phyloP scores from a whole-genome alignment of 1,140 invertebrate genomes.

The Euura saliciscinereae region DNA sequence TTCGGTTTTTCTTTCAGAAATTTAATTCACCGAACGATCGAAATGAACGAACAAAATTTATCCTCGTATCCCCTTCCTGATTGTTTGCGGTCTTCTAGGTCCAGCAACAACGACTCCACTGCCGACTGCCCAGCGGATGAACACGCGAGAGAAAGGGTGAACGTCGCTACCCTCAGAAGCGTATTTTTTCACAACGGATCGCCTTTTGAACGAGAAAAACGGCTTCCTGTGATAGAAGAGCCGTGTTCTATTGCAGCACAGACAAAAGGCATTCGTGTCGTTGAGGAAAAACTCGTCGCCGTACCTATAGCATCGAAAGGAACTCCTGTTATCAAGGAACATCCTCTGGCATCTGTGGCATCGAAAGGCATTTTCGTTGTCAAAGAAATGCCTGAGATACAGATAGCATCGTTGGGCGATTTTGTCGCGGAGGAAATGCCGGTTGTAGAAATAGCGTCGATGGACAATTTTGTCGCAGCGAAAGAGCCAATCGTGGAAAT shows the following conservation, averaged over 20 bases:
- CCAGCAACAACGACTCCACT: conserved; percentile 22
- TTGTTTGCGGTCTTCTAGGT: background rate
- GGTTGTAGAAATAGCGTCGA: background rate
- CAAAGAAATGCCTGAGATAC: background rate
- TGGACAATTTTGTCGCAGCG: background rate
- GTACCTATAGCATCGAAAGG: background rate
- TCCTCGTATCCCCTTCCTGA: background rate
- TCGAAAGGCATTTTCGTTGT: background rate
- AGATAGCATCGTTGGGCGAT: background rate
- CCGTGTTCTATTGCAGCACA: conserved; percentile 35
- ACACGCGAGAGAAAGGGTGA: conserved; percentile 41
- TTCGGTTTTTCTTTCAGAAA: no score
- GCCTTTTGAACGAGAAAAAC: conserved; percentile 45
- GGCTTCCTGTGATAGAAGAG: conserved; percentile 52
- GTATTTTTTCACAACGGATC: conserved; percentile 50
- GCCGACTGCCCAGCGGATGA: conserved; percentile 29
- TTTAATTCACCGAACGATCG: no score
- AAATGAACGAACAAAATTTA: no score
- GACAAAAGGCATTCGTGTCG: background rate
- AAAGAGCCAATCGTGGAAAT: background rate
- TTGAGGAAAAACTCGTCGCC: background rate
- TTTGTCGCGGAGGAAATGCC: background rate
- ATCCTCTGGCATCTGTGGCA: background rate
- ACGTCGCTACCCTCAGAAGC: conserved; percentile 47
- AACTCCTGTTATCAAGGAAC: background rate